Base-by-base conservation (phyloP, 2,888 invertebrate species). In the Drosophila prostipennis region DNA sequence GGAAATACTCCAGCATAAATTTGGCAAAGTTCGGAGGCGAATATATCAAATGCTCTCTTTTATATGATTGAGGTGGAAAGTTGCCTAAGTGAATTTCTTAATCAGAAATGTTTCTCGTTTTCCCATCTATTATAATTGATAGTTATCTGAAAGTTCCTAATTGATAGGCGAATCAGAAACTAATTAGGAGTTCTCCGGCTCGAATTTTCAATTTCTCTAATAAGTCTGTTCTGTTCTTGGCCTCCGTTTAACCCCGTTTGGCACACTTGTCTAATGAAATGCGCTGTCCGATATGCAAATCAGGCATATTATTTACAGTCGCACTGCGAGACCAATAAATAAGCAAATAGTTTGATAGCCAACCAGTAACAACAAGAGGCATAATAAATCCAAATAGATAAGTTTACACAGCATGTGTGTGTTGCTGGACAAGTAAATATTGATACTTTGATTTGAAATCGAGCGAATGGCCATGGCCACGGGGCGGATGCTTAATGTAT, bases 361-460 rank as follows among this genome's bases (percentile, higher is more conserved):
- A 57, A 48, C 65, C 36, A 70, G 51, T 40, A 72, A 57, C 70
- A 52, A 55, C 68, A 39, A 34, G 53, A 60, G 56, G n/a, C 64
- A 52, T 64, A 73, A 64, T 76, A 68, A 57, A 63, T 52, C 29
- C 53, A 69, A 67, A 60, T 45, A 57, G 39, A 60, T 56, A 56
- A 69, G 49, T 49, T 40, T 42, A 34, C 46, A 43, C 55, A 29
- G 49, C 23, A 26, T 26, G 26, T 26, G 26, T 26, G 26, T 48
- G 49, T 48, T 42, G 40, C 52, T 39, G 56, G 48, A 53, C 52
- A 43, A 49, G 63, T 68, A 79, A 85, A 87, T 77, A 87, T 85
- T 79, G 69, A 79, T 87, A 68, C 74, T 82, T 87, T 76, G 80
- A 77, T 81, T 81, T 67, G 61, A 73, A 76, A 87, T 77, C 61